phyloP scores from a whole-genome alignment of 35 echinoderm and acorn worm species.

The Ophioderma brevispina region DNA sequence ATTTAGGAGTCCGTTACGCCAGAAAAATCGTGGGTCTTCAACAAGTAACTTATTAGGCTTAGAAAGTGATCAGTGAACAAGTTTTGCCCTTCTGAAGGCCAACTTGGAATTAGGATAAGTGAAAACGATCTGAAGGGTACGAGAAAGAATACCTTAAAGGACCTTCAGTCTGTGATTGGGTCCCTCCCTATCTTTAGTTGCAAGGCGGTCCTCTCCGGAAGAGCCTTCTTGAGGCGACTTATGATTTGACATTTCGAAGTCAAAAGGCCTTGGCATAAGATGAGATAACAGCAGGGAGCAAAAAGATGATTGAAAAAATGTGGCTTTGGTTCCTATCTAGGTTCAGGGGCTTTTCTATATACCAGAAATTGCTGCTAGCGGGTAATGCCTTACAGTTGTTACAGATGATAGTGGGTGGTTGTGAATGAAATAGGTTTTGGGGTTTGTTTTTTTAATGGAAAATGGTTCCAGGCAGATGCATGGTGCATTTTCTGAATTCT shows the following conservation, averaged over 20 bases:
- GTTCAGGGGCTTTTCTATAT: neutral
- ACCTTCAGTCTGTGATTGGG: constrained; percentile 9
- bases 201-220: neutral
- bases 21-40: neutral
- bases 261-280: neutral
- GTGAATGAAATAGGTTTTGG: constrained; percentile 16
- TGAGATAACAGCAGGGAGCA: neutral
- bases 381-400: neutral
- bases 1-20: neutral
- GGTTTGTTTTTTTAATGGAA: neutral
- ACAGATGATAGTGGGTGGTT: constrained; percentile 19
- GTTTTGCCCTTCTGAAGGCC: neutral
- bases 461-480: neutral
- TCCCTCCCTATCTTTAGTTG: neutral
- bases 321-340: neutral
- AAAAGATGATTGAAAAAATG: neutral
- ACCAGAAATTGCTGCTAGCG: neutral
- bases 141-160: neutral
- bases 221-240: constrained; percentile 18
- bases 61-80: neutral
- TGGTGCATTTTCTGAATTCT: neutral
- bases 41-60: neutral
- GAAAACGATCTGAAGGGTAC: neutral
- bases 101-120: neutral
- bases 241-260: neutral